Percentiles rank a stretch among this genome's conserved stretches.
These are phyloP conservation scores for Hypomecis punctinalis DNA, from an alignment of 2,888 invertebrate genomes.

Conservation along the genomic window DNA sequence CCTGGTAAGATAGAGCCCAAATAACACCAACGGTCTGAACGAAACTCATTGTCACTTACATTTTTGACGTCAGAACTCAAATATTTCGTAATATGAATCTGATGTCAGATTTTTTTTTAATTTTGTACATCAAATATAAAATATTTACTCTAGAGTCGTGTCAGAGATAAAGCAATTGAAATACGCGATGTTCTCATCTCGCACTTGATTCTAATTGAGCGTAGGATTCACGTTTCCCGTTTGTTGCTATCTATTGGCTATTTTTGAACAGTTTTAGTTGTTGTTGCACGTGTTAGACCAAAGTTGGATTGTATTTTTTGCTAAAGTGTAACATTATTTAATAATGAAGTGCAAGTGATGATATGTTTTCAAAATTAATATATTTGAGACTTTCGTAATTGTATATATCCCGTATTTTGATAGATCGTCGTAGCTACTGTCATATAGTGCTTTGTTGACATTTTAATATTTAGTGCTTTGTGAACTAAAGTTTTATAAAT, in stretches of 20 bases:
- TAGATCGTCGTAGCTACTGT: too few relatives aligned
- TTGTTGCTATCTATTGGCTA: slow-evolving; percentile 34
- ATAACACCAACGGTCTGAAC: too few relatives aligned
- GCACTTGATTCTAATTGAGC: slow-evolving; percentile 39
- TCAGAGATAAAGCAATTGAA: slow-evolving; percentile 19
- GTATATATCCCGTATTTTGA: too few relatives aligned
- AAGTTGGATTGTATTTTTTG: background rate
- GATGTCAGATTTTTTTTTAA: slow-evolving; percentile 4
- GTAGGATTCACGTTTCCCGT: slow-evolving; percentile 43
- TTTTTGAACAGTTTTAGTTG: slow-evolving; percentile 22
- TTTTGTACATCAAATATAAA: slow-evolving; percentile 8
- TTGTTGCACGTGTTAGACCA: background rate
- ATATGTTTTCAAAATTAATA: too few relatives aligned
- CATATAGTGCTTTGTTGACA: too few relatives aligned
- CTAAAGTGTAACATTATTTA: too few relatives aligned
- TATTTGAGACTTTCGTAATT: too few relatives aligned
- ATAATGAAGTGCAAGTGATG: too few relatives aligned
- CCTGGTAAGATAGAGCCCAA: too few relatives aligned
- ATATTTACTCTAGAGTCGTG: slow-evolving; percentile 19
- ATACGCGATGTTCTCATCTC: slow-evolving; percentile 1
- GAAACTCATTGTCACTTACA: background rate
- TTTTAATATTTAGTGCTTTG: too few relatives aligned
- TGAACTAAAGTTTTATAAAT: too few relatives aligned
- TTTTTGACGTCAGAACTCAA: background rate
- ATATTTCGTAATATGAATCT: background rate